Evolutionary conservation across 2,888 invertebrate species (phyloP).

Genomic region (Piscicola geometra): DNA sequence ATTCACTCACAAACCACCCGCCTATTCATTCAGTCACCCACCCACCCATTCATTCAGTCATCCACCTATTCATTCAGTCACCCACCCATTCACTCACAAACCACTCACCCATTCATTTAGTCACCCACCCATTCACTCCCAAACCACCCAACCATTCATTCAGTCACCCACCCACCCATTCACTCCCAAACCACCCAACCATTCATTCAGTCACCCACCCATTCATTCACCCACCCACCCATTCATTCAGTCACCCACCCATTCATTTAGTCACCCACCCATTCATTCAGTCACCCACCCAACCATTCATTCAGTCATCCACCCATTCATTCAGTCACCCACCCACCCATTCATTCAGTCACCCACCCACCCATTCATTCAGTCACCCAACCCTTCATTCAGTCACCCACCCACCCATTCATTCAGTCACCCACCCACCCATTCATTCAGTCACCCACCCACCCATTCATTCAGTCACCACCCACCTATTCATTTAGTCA

Average conservation of each 20-base stretch:
- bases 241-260: not conserved
- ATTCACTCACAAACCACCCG: not conserved
- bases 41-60: not conserved
- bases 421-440: not conserved
- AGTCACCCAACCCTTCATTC: not conserved
- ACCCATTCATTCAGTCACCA: not conserved
- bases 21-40: not conserved
- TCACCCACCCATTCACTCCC: not conserved
- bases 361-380: not conserved
- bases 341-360: not conserved
- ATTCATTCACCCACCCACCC: not conserved
- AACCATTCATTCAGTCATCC: not conserved
- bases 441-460: not conserved
- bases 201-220: not conserved
- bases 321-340: not conserved
- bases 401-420: not conserved
- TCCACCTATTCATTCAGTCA: not conserved
- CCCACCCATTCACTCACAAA: not conserved
- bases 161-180: conserved; percentile 6
- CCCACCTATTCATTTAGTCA: not conserved
- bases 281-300: not conserved
- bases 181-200: not conserved
- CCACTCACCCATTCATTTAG: not conserved
- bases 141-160: not conserved
- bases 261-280: not conserved